Evolutionary conservation across 37 sponge, comb jelly and placozoan genomes (phyloP).

Genomic region (Amphimedon queenslandica): DNA sequence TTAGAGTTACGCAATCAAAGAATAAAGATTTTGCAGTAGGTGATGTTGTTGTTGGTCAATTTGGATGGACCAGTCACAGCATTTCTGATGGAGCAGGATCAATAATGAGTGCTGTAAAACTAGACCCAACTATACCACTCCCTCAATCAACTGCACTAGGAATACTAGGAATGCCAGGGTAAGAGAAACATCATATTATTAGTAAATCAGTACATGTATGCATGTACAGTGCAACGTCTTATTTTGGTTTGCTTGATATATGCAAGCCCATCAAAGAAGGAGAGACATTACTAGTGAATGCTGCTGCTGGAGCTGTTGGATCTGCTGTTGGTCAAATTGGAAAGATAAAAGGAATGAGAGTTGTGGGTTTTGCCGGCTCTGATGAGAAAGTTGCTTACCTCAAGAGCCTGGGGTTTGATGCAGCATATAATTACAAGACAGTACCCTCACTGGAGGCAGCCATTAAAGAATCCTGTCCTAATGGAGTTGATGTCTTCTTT

Average conservation of each 20-base stretch:
- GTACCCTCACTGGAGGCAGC: slow-evolving; percentile 46
- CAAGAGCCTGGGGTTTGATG: slow-evolving; percentile 78
- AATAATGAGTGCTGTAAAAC: neutral
- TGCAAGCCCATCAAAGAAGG: slow-evolving; percentile 78
- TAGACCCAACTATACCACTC: slow-evolving; percentile 18
- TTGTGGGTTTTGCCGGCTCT: slow-evolving; percentile 81
- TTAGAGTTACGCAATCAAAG: slow-evolving; percentile 70
- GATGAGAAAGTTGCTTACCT: slow-evolving; percentile 77
- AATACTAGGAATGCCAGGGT: slow-evolving; percentile 93
- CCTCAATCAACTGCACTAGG: slow-evolving; percentile 62
- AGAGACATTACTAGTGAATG: slow-evolving; percentile 80
- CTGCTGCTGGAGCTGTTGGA: slow-evolving; percentile 94
- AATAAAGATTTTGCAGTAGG: slow-evolving; percentile 54
- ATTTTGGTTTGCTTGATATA: slow-evolving; percentile 77
- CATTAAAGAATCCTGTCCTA: slow-evolving; percentile 72
- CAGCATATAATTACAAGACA: slow-evolving; percentile 90
- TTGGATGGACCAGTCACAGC: slow-evolving; percentile 75
- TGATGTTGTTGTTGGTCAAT: slow-evolving; percentile 39
- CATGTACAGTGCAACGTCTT: slow-evolving; percentile 75
- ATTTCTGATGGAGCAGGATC: neutral
- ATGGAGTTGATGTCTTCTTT: slow-evolving; percentile 86
- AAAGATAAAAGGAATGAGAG: slow-evolving; percentile 83
- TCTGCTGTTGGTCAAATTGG: slow-evolving; percentile 80
- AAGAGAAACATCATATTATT: neutral
- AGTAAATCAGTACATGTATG: neutral